Evolutionary conservation across 2,888 invertebrate species (phyloP), one percentile per base, ranked within the genome.

Genomic region (Nymphalis urticae): DNA sequence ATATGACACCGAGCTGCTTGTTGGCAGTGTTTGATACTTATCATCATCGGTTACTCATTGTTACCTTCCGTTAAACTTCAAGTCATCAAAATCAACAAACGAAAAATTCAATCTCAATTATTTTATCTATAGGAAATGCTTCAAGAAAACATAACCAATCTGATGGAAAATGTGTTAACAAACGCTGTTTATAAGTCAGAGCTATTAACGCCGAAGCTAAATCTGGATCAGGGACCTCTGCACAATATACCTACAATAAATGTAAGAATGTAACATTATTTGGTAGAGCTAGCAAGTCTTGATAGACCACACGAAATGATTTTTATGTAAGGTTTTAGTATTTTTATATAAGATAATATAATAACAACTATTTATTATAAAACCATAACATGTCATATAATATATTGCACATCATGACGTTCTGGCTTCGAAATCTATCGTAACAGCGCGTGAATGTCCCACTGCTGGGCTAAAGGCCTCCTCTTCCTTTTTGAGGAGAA

Each of bases 151-250:
- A 72, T 67, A 36, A 54, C 58, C 27, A 48, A 47, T n/a, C 53
- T 70, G 10, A 27, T 67, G 7, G 62, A 70, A 4, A 19, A 47
- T 5, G 24, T 70, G 48, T 47, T 72, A 24, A 54, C 67, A 13
- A 67, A 67, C 16, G 64, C 64, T 47, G 64, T 70, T 24, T 54
- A 19, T 47, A 64, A 65, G 56, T 62, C 67, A 2, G 64, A 70
- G n/a, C 27, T 54, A 1, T 42, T 64, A 13, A 54, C 42, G n/a
- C 36, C 48, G 19, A 58, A 48, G 42, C n/a, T 48, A 27, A 53
- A 48, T 47, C n/a, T 21, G 17, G 17, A 50, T n/a, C 19, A 58
- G 24, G 62, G 53, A 32, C 32, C 13, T 47, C 47, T 13, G 47
- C 24, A 17, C 6, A 17, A 47, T 42, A 16, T 60, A 10, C 50